Evolutionary conservation across 2,113 vertebrate genomes (phyloP), one percentile per base, ranked within the genome.

Genomic region (Trachemys scripta): DNA sequence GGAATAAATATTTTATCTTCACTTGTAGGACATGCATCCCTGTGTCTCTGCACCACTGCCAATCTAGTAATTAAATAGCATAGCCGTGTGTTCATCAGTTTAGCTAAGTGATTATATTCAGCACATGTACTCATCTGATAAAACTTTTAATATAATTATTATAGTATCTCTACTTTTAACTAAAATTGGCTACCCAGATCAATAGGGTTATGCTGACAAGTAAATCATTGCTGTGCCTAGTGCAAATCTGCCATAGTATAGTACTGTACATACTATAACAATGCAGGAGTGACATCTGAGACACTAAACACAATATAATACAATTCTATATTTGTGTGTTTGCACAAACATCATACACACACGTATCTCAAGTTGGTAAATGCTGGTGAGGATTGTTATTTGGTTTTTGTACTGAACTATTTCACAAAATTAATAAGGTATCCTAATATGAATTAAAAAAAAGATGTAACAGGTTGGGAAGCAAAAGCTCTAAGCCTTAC

Each of bases 1-100:
- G 80, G 82, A 92, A 93, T 54, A 95, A 93, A 88, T 11, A 81
- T 81, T 90, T 94, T 87, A 85, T 84, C 20, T 49, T 88, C 9
- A 88, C 89, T 88, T 54, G 27, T 65, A 86, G 82, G 81, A 92
- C 51, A 35, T 65, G 31, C 29, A 88, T 88, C 81, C 72, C 31
- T 80, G 38, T 92, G 53, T 88, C 69, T 79, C 75, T 76, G 80
- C 65, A 47, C 27, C 83, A 84, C 27, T 92, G 79, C 35, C 5
- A 7, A 51, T 19, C 59, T 56, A 89, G 86, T 88, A 95, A 92
- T 84, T 90, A 92, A 94, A 72, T 24, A 93, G 53, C 22, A 50
- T 0, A 79, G 7, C 14, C 92, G 86, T 76, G 29, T 76, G 62
- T 62, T 90, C 27, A 91, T 89, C 59, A 87, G 45, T 50, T 95